Percentiles rank a stretch among this genome's conserved stretches.
Conservation (phyloP, 2,113 vertebrate genomes). For the Hemicordylus capensis region DNA sequence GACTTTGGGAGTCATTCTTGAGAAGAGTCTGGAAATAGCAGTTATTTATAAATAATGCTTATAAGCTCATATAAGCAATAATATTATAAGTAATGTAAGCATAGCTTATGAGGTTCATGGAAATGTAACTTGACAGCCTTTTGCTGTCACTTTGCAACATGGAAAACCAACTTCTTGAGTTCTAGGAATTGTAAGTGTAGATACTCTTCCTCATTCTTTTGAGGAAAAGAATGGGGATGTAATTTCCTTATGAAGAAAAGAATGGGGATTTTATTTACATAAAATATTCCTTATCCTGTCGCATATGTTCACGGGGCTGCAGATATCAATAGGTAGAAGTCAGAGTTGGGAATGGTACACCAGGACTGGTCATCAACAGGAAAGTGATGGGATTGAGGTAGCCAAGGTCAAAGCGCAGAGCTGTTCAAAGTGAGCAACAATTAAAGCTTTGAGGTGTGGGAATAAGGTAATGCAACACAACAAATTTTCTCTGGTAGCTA, state of each 20-base stretch:
- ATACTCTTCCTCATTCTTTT: neutral
- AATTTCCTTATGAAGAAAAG: neutral
- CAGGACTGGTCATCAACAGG: neutral
- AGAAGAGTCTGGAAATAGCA: neutral
- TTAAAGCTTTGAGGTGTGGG: neutral
- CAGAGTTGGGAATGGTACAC: neutral
- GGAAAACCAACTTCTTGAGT: neutral
- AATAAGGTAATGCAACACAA: neutral
- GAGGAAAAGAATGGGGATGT: too few relatives aligned
- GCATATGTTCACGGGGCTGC: too few relatives aligned
- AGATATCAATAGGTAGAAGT: neutral
- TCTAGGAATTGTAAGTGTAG: neutral
- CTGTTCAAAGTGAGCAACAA: neutral
- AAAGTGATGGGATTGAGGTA: neutral
- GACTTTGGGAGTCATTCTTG: accelerated
- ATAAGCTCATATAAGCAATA: too few relatives aligned
- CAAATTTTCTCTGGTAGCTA: neutral
- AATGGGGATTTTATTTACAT: too few relatives aligned
- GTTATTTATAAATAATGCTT: neutral
- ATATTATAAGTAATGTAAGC: too few relatives aligned
- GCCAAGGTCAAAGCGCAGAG: neutral
- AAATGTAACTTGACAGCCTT: neutral
- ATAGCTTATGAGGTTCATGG: neutral
- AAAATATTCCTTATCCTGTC: too few relatives aligned
- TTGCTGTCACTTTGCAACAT: neutral